phyloP scores from a whole-genome alignment of 1,140 invertebrate species.

The Procambarus clarkii region DNA sequence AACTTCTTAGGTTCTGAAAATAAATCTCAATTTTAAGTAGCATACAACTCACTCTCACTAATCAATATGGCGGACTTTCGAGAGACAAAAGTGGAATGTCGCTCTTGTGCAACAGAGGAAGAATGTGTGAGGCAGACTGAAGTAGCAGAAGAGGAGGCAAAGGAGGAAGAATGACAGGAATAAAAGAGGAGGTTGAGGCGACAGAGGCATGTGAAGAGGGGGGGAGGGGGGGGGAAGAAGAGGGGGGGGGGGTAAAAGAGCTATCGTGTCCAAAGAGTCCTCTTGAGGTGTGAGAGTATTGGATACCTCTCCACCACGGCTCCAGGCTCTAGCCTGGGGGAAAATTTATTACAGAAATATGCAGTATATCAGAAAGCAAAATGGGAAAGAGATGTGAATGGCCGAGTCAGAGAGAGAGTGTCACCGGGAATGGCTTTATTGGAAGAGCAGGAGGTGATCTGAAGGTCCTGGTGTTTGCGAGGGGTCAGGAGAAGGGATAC shows the following conservation, averaged over 20 bases:
- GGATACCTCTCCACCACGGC: not conserved
- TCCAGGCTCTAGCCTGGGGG: not conserved
- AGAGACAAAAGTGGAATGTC: no score
- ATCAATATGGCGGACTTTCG: no score
- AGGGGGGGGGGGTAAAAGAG: not conserved
- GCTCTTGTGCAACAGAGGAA: no score
- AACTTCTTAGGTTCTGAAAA: no score
- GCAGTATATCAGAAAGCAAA: constrained; percentile 43
- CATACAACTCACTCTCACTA: no score
- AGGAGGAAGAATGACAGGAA: no score
- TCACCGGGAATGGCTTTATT: constrained; percentile 40
- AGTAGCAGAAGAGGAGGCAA: no score
- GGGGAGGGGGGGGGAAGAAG: no score
- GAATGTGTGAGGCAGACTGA: not conserved
- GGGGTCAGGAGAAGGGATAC: no score
- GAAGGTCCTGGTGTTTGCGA: not conserved
- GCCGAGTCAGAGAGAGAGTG: constrained; percentile 31
- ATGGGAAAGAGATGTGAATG: constrained; percentile 47
- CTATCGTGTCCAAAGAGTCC: not conserved
- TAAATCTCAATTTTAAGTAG: no score
- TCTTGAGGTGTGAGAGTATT: not conserved
- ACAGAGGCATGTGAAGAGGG: no score
- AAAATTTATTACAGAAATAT: constrained; percentile 45
- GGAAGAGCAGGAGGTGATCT: constrained; percentile 7
- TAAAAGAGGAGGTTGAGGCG: no score